These are phyloP conservation scores for Tipula lateralis DNA, from an alignment of 2,888 invertebrate species.

Conservation along the genomic window DNA sequence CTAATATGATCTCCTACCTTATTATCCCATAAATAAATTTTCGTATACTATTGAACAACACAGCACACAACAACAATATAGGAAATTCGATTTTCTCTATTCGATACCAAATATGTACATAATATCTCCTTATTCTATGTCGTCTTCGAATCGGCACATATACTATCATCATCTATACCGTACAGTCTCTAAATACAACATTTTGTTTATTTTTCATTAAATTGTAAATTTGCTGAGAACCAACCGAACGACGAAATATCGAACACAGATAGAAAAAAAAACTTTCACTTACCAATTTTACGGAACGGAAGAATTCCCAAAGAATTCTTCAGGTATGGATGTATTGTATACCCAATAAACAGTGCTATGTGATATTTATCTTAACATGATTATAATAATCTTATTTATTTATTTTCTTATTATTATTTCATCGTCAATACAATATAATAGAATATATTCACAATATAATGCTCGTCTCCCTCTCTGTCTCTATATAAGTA, in stretches of 20 bases:
- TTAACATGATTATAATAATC: not conserved
- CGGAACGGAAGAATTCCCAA: not conserved
- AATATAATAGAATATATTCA: not conserved
- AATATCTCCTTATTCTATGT: not conserved
- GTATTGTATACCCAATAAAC: not conserved
- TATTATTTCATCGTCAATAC: not conserved
- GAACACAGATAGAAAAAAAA: not conserved
- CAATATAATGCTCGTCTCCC: not conserved
- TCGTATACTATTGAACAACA: not conserved
- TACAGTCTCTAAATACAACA: not conserved
- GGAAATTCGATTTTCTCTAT: not conserved
- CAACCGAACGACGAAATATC: not conserved
- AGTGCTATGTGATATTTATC: not conserved
- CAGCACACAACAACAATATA: not conserved
- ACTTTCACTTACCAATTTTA: conserved; percentile 7
- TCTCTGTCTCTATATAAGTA: not conserved
- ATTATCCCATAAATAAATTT: not conserved
- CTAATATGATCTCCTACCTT: not conserved
- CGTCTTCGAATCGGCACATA: not conserved
- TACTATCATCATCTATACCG: not conserved
- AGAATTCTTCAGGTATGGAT: not conserved
- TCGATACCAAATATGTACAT: not conserved
- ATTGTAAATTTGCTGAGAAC: conserved; percentile 1
- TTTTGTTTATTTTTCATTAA: conserved; percentile 11
- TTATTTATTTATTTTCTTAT: conserved; percentile 1